These are phyloP conservation scores for Vireo griseus DNA, from an alignment of 2,797 vertebrate species.

Conservation along the genomic window DNA sequence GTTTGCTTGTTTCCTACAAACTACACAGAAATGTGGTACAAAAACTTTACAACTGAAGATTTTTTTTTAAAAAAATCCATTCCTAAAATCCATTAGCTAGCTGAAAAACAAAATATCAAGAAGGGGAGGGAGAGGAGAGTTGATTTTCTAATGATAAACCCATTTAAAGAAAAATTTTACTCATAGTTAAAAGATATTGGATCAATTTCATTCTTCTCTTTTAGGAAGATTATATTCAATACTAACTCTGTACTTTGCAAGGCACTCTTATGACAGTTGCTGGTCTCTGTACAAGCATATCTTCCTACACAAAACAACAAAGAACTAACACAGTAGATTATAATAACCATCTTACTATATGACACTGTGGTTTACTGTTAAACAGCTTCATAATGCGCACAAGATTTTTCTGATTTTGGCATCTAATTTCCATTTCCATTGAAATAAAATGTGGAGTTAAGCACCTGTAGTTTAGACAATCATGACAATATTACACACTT, in stretches of 20 bases:
- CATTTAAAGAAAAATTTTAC: neutral
- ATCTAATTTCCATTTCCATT: neutral
- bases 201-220: neutral
- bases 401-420: neutral
- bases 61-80: neutral
- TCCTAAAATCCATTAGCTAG: neutral
- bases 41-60: neutral
- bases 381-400: neutral
- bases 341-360: neutral
- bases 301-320: neutral
- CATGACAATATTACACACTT: accelerated
- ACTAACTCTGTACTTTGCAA: neutral
- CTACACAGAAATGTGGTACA: neutral
- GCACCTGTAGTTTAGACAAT: neutral
- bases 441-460: neutral
- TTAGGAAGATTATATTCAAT: neutral
- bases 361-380: neutral
- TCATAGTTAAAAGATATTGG: neutral
- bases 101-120: neutral
- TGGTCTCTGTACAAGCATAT: neutral
- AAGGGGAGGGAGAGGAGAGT: accelerated
- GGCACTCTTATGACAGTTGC: neutral
- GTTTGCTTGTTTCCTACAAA: neutral
- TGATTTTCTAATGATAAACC: neutral
- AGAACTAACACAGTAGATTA: neutral